Evolutionary conservation across 2,888 invertebrate genomes (phyloP).

Genomic region (Brachycybe producta): DNA sequence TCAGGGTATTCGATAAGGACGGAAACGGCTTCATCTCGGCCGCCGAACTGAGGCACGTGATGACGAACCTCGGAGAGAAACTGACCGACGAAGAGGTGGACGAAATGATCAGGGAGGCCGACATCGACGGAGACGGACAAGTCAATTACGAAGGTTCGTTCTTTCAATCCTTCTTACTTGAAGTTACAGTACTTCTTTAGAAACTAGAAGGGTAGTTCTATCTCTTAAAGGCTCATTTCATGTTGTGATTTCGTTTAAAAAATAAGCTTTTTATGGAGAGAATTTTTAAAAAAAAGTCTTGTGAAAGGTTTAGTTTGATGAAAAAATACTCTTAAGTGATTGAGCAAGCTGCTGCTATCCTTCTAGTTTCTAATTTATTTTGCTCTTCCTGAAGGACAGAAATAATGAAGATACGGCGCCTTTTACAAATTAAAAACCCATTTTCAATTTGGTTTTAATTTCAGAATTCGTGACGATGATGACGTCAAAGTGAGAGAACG

Average conservation of each 20-base stretch:
- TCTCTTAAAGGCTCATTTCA: no score
- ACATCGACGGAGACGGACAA: conserved; percentile 98
- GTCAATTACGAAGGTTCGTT: conserved; percentile 86
- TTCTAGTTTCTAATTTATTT: no score
- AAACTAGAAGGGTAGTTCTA: no score
- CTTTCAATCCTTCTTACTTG: not conserved
- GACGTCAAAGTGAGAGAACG: conserved; percentile 80
- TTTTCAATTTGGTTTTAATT: conserved; percentile 7
- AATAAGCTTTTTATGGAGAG: no score
- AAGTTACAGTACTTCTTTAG: no score
- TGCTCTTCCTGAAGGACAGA: no score
- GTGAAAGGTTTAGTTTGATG: no score
- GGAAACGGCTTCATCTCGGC: conserved; percentile 98
- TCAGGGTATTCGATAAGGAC: conserved; percentile 98
- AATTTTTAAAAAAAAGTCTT: no score
- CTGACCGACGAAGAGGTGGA: conserved; percentile 98
- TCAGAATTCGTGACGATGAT: conserved; percentile 82
- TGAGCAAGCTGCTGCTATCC: not conserved
- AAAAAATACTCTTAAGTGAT: no score
- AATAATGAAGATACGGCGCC: not conserved
- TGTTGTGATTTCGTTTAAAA: no score
- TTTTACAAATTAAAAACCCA: no score
- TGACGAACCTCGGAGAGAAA: conserved; percentile 99
- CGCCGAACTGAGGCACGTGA: conserved; percentile 95
- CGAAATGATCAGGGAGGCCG: conserved; percentile 98